Evolutionary conservation across 2,888 invertebrate genomes (phyloP).

Genomic region (Papilio elwesi): DNA sequence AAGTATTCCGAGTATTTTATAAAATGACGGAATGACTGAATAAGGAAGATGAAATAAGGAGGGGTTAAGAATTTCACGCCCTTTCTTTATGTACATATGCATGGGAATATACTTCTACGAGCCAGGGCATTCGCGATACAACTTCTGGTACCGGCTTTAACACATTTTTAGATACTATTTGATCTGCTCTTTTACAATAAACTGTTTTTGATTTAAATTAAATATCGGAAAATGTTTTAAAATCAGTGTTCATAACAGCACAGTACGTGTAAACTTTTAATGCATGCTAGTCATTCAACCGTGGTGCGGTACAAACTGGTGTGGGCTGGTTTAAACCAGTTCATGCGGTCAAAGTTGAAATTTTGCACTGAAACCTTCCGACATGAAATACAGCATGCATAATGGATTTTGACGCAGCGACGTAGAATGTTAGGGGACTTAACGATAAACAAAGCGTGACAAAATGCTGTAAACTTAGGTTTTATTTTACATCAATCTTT

Average conservation of each 20-base stretch:
- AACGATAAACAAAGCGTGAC: constrained; percentile 15
- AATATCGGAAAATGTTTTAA: background rate
- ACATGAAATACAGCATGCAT: constrained; percentile 30
- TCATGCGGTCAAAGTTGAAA: constrained; percentile 38
- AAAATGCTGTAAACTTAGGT: background rate
- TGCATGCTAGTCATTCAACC: constrained; percentile 21
- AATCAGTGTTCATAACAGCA: constrained; percentile 14
- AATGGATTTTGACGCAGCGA: constrained; percentile 19
- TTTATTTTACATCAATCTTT: background rate
- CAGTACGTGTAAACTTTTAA: constrained; percentile 15
- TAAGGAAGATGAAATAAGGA: too few relatives aligned
- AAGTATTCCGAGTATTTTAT: too few relatives aligned
- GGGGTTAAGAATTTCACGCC: too few relatives aligned
- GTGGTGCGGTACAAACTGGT: constrained; percentile 3
- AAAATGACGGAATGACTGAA: too few relatives aligned
- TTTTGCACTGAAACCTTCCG: constrained; percentile 30
- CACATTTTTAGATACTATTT: too few relatives aligned
- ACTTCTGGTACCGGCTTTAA: too few relatives aligned
- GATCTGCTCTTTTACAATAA: too few relatives aligned
- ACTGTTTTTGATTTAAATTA: too few relatives aligned
- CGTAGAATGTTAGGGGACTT: constrained; percentile 22
- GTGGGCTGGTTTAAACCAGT: constrained; percentile 8
- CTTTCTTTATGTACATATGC: too few relatives aligned
- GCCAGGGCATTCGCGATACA: too few relatives aligned
- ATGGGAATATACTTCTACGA: too few relatives aligned